phyloP scores from a whole-genome alignment of 1,140 invertebrate species.

The Vollenhovia emeryi region DNA sequence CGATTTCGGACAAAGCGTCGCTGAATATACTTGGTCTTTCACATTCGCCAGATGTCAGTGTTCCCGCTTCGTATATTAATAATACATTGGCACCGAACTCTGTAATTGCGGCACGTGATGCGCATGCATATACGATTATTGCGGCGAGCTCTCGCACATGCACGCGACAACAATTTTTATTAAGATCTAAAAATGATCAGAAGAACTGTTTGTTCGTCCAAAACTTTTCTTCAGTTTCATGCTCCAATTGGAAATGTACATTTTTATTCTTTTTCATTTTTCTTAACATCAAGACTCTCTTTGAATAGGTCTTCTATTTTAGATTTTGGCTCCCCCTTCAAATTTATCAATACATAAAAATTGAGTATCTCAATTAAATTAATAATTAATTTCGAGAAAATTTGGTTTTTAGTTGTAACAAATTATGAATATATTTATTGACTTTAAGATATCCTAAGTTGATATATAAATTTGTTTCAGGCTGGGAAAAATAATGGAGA shows the following conservation, averaged over 20 bases:
- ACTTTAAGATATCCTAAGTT: neutral
- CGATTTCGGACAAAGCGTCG: constrained; percentile 69
- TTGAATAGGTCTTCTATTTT: neutral
- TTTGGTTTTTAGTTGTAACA: neutral
- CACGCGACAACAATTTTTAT: neutral
- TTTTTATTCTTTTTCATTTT: neutral
- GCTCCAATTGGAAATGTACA: neutral
- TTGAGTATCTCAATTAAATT: neutral
- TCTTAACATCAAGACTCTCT: neutral
- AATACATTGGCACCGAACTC: constrained; percentile 61
- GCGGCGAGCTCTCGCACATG: constrained; percentile 61
- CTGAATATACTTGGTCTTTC: constrained; percentile 77
- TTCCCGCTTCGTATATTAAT: constrained; percentile 73
- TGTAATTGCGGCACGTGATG: constrained; percentile 63
- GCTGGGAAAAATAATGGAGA: constrained; percentile 74
- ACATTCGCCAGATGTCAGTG: constrained; percentile 77
- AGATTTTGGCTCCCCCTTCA: too few relatives aligned
- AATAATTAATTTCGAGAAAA: neutral
- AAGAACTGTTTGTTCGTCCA: too few relatives aligned
- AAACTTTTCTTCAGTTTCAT: neutral
- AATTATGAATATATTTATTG: neutral
- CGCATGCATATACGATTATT: constrained; percentile 73
- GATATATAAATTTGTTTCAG: constrained; percentile 61
- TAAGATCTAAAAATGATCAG: neutral
- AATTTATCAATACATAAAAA: too few relatives aligned